phyloP scores from a whole-genome alignment of 2,113 vertebrate genomes.

The Bambusicola thoracicus region DNA sequence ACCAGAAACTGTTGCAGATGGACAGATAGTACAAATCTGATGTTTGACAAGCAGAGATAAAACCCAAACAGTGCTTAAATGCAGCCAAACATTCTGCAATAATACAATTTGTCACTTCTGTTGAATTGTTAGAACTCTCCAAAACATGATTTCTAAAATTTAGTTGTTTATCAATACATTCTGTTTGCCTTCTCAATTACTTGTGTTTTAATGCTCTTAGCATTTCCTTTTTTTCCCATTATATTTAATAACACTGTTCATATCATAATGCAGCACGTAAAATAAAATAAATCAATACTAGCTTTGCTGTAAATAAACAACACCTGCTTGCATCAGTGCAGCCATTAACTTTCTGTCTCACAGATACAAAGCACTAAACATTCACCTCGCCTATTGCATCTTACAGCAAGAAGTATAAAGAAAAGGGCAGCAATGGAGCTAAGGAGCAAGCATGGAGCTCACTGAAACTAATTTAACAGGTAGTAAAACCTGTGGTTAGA shows the following conservation, averaged over 20 bases:
- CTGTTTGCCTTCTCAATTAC: background rate
- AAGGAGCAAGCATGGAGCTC: background rate
- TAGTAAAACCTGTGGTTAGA: background rate
- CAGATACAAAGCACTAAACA: conserved; percentile 6
- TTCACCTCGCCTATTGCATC: background rate
- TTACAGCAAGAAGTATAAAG: background rate
- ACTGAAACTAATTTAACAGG: background rate
- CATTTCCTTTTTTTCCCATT: background rate
- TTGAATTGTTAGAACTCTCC: background rate
- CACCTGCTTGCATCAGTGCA: background rate
- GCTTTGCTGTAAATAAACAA: conserved; percentile 23
- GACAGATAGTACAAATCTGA: background rate
- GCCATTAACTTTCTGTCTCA: background rate
- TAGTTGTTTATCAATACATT: background rate
- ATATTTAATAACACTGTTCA: background rate
- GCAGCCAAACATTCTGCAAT: background rate
- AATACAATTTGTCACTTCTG: background rate
- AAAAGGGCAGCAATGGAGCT: background rate
- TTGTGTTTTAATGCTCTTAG: background rate
- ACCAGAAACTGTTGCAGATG: background rate
- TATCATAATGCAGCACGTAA: background rate
- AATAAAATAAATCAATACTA: background rate
- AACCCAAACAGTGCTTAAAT: background rate
- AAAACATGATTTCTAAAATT: conserved; percentile 5
- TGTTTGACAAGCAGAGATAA: background rate